These are phyloP conservation scores for Oscheius sp. DNA, from an alignment of 2,888 invertebrate species.

Conservation along the genomic window DNA sequence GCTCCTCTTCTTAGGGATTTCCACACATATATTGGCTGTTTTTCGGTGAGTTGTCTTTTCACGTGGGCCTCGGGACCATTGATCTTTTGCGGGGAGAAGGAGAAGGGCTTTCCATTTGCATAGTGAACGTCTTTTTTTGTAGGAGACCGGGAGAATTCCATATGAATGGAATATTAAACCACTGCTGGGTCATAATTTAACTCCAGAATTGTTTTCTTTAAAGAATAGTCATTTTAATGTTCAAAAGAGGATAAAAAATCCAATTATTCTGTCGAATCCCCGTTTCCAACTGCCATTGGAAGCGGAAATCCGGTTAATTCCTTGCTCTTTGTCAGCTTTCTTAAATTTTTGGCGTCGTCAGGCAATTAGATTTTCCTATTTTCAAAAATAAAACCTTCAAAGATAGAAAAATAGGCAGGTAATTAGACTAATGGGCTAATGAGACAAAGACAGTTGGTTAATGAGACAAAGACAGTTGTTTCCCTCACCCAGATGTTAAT, in stretches of 20 bases:
- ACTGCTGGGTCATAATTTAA: too few relatives aligned
- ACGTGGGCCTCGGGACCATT: constrained; percentile 11
- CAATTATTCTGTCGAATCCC: background rate
- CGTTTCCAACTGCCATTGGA: background rate
- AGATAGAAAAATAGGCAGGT: too few relatives aligned
- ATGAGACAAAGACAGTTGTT: too few relatives aligned
- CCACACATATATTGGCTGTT: background rate
- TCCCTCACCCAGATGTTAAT: too few relatives aligned
- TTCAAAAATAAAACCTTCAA: too few relatives aligned
- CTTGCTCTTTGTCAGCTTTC: too few relatives aligned
- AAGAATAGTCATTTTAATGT: too few relatives aligned
- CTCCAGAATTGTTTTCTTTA: background rate
- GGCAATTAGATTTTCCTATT: too few relatives aligned
- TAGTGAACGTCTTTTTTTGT: constrained; percentile 5
- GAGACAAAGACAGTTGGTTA: too few relatives aligned
- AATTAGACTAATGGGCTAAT: too few relatives aligned
- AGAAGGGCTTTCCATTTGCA: constrained; percentile 12
- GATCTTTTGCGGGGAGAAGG: constrained; percentile 1
- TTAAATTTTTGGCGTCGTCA: too few relatives aligned
- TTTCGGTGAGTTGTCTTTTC: background rate
- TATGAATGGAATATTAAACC: constrained; percentile 4
- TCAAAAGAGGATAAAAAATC: too few relatives aligned
- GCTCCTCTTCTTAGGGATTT: background rate
- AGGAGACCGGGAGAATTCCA: background rate
- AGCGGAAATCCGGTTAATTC: constrained; percentile 9